These are phyloP conservation scores for Fabriciana adippe DNA, from an alignment of 2,888 invertebrate species.

Conservation along the genomic window DNA sequence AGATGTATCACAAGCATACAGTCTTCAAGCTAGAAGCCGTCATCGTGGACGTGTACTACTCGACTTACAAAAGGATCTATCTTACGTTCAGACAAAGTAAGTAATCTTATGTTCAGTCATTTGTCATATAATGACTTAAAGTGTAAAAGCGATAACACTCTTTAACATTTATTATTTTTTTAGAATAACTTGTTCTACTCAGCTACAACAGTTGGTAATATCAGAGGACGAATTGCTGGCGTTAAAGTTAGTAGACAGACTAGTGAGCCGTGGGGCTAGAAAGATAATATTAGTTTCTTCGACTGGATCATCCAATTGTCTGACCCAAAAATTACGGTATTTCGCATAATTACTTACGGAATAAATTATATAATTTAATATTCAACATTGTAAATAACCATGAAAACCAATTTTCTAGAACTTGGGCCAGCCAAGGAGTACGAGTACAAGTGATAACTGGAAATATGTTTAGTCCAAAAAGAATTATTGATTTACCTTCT, in stretches of 20 bases:
- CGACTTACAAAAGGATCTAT: conserved; percentile 39
- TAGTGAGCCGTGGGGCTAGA: conserved; percentile 53
- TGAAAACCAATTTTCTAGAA: conserved; percentile 9
- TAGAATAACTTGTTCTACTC: conserved; percentile 48
- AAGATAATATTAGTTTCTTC: conserved; percentile 48
- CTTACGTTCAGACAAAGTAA: conserved; percentile 45
- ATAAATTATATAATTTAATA: no score
- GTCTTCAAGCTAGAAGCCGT: conserved; percentile 51
- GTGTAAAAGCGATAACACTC: background rate
- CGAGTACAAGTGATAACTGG: background rate
- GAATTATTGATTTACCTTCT: conserved; percentile 7
- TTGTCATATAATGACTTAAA: no score
- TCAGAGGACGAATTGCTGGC: conserved; percentile 49
- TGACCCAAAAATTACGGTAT: conserved; percentile 30
- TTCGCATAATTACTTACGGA: background rate
- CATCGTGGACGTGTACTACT: conserved; percentile 60
- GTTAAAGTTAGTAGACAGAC: conserved; percentile 48
- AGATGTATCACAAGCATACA: conserved; percentile 55
- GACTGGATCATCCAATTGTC: conserved; percentile 24
- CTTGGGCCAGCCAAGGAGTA: conserved; percentile 28
- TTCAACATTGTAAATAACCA: no score
- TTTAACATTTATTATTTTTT: conserved; percentile 19
- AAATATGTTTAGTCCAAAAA: conserved; percentile 8
- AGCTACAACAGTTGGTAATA: conserved; percentile 49
- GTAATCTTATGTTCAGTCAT: conserved; percentile 28